Base-by-base conservation (phyloP, 2,113 vertebrate species). In the Chitala chitala region DNA sequence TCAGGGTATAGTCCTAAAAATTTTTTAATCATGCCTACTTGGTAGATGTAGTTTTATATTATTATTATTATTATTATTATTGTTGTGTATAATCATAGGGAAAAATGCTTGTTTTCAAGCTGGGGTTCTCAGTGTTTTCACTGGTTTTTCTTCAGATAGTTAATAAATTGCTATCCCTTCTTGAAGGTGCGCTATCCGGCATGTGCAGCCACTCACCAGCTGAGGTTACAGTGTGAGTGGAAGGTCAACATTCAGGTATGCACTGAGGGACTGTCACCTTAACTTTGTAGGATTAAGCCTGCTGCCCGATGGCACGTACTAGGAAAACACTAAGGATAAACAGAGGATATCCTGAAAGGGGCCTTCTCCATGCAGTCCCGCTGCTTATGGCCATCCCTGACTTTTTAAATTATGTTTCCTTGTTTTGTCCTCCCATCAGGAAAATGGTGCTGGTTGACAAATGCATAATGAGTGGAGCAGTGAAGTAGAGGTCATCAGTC, bases 331-430 rank as follows among this genome's bases (percentile, higher is more conserved):
- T 84, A 80, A 40, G 78, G 82, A 78, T 84, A 79, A 89, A 89
- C 86, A 89, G 86, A 89, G 89, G 89, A 92, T 84, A 83, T 90
- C 88, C 89, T 86, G 83, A 79, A 75, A 64, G 77, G 75, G 29
- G 63, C 69, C 79, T 80, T 73, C 78, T 71, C 75, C 15, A 58
- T 76, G 69, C 58, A 74, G 77, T 74, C 69, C 58, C 71, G 80
- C 79, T 77, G 79, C 86, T 82, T 82, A 82, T 84, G 82, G 83
- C 84, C 84, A 84, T 36, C 75, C 82, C 76, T 69, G 55, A 79
- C n/a, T 77, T 72, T 80, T 64, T 17, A 66, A 70, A 69, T 63
- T 48, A 10, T 24, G 70, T 76, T 74, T 59, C 75, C 73, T 70
- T 78, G 69, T 78, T 64, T 74, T 66, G 54, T 59, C 59, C 69